Evolutionary conservation across 2,113 vertebrate species (phyloP), one percentile per base, ranked within the genome.

Genomic region (Aythya baeri): DNA sequence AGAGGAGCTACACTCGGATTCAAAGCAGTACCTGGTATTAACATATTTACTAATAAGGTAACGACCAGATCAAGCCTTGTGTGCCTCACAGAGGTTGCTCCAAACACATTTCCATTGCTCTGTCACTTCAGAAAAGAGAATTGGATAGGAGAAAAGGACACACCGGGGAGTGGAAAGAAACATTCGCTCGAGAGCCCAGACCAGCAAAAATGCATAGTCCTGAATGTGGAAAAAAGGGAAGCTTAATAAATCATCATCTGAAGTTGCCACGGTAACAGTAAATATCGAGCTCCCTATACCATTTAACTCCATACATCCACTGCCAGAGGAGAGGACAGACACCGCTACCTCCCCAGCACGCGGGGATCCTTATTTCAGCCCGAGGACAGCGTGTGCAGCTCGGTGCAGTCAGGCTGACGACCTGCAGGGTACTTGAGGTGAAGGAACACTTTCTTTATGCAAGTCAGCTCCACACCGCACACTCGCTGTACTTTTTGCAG

Each of bases 171-270:
- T 57, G 58, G 83, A 59, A 63, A 93, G 88, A 86, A 95, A 46
- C 50, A 38, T 52, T 27, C 91, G 86, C 91, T 12, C 49, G 93
- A 90, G 85, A 97, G 87, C 73, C 68, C 86, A 84, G 43, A 78
- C 73, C 85, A 94, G 93, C 65, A 97, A 86, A 93, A 96, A 92
- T 44, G 63, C 95, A 98, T 89, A 96, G 95, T 97, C 93, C 96
- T 52, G 84, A 98, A 85, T 55, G 55, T 71, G 76, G 55, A 95
- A 91, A 91, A 96, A 95, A 95, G 93, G 61, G 93, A 62, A 67
- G 97, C 98, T 98, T 98, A 98, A 98, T 99, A 99, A 98, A 98
- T 99, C 98, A 98, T 98, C 97, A 98, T 98, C 97, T 97, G 93
- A 95, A 95, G 97, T 98, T 98, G 97, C 98, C 94, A 98, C 94